phyloP scores from a whole-genome alignment of 2,888 invertebrate genomes.

The Drosophila formosana region DNA sequence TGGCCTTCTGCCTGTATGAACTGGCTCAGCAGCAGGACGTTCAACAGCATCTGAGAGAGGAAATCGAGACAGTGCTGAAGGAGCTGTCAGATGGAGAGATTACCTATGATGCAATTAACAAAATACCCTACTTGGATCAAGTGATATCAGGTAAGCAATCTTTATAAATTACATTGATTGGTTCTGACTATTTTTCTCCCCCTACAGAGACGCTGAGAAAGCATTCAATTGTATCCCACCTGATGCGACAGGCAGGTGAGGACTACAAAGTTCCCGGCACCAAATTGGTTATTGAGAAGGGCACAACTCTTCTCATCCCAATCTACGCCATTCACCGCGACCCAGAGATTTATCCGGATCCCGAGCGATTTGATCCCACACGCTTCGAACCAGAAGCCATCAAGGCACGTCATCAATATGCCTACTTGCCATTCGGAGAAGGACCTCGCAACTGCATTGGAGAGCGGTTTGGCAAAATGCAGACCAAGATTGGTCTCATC shows the following conservation, averaged over 20 bases:
- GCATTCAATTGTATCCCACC: constrained; percentile 86
- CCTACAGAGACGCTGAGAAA: constrained; percentile 86
- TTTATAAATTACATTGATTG: background rate
- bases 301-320: constrained; percentile 58
- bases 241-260: constrained; percentile 86
- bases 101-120: constrained; percentile 68
- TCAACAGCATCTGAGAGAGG: constrained; percentile 66
- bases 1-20: constrained; percentile 85
- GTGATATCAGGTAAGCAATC: constrained; percentile 75
- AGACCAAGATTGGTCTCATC: constrained; percentile 73
- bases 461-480: constrained; percentile 81
- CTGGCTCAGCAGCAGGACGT: constrained; percentile 78
- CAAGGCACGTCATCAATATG: constrained; percentile 83
- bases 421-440: constrained; percentile 81
- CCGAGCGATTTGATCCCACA: constrained; percentile 31
- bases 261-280: constrained; percentile 86
- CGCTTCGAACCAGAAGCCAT: constrained; percentile 38
- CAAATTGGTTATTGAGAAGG: constrained; percentile 85
- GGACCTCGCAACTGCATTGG: constrained; percentile 83
- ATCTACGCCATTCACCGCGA: constrained; percentile 87
- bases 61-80: constrained; percentile 65
- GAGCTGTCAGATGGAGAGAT: constrained; percentile 60
- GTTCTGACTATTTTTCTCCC: background rate
- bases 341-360: constrained; percentile 48
- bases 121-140: constrained; percentile 80